Evolutionary conservation across 2,113 vertebrate species (phyloP), one percentile per base, ranked within the genome.

Genomic region (Ursus arctos): DNA sequence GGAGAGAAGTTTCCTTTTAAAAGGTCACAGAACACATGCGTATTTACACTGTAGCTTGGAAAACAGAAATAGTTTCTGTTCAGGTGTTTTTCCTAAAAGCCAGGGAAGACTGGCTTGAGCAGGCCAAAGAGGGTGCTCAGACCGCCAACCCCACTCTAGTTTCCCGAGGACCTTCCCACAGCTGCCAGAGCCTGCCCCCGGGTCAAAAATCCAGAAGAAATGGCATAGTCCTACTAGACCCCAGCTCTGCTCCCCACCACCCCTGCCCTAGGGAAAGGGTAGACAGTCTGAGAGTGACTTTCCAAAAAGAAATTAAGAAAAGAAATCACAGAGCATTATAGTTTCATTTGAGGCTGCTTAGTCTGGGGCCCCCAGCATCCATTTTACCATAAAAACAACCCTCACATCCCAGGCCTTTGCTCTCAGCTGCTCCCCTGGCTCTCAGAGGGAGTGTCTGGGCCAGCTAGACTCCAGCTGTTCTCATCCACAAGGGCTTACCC

Each of bases 41-140:
- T 51, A 88, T 82, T 96, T 96, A 91, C 4, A 57, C 69, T 36
- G 7, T 65, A 91, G 53, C 61, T 85, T 92, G 26, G 36, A 96
- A 97, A 77, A 97, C 36, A 94, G 65, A 96, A 97, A 83, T 76
- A 91, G 77, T 43, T 93, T 67, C 95, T 93, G 82, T 55, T 89
- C 69, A 93, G 94, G 89, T 95, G 89, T 96, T 97, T 97, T 98
- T 95, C 94, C 94, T 55, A 94, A 72, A 65, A 90, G 59, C 88
- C 96, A 81, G 90, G 47, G 65, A 76, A 92, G 85, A 97, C 95
- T 57, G 93, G 96, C 89, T 85, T n/a, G 79, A 96, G 84, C 88
- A 96, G 91, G 88, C 77, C 93, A 53, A 59, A 87, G 31, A 43
- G 24, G 57, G 72, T 28, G 1, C 61, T 89, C 43, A 49, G 76